Evolutionary conservation across 2,113 vertebrate species (phyloP), one percentile per base, ranked within the genome.

Genomic region (Dissostichus mawsoni): DNA sequence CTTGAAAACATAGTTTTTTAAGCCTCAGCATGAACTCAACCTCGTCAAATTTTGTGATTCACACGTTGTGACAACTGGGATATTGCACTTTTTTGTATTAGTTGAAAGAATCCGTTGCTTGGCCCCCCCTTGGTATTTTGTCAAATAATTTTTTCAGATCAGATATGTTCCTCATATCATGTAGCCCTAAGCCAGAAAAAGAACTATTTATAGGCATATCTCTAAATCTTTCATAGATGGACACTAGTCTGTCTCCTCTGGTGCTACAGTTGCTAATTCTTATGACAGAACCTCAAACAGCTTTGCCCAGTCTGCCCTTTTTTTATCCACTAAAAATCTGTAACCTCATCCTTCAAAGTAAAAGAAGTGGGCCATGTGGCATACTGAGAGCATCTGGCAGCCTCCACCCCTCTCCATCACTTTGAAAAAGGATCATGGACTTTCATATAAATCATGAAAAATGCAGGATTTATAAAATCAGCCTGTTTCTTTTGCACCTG

Each of bases 401-500:
- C 64, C 64, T 86, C 64, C 59, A 45, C 2, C 59, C 25, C 17
- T 36, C 71, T 80, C 45, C 52, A 74, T 75, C 59, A 51, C 69
- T 71, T 80, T 83, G 69, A 64, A 52, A 66, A n/a, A 45, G 71
- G 53, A 76, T 88, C 66, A 85, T 71, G 66, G 79, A 77, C 55
- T 76, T 87, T 59, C 58, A 63, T 33, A 90, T 74, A 89, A 90
- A 90, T 81, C 83, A 82, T 59, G 12, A 64, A 81, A 77, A 71
- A 76, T 25, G 47, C 48, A 76, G 67, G 50, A 52, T 50, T 75
- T 68, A 68, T 87, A 79, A 79, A 87, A 86, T 86, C 84, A 73
- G 41, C 25, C 36, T 0, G 76, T 69, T 64, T 68, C 69, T 58
- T 53, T 69, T 47, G 29, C 1, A 0, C 41, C 62, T 14, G 72